Conservation (phyloP, 2,113 vertebrate species). For the Sus scrofa region DNA sequence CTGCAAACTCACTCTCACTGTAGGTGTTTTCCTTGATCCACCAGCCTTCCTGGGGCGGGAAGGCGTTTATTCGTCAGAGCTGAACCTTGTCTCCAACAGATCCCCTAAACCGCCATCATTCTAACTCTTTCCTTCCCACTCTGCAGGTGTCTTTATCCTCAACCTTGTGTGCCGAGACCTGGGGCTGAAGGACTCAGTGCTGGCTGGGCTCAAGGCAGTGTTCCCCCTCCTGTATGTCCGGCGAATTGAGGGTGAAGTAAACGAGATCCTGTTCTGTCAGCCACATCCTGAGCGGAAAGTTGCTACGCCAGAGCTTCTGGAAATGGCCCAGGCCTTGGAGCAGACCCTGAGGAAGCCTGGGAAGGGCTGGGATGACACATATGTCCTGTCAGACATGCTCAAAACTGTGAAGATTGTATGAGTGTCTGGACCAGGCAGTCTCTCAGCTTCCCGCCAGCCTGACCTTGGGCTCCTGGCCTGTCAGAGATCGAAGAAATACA, state of each 20-base stretch:
- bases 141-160: slow-evolving; percentile 94
- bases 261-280: slow-evolving; percentile 93
- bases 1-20: neutral
- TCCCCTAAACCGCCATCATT: neutral
- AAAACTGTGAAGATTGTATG: slow-evolving; percentile 91
- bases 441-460: neutral
- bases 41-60: neutral
- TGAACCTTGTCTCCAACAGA: neutral
- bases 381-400: slow-evolving; percentile 91
- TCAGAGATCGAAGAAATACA: neutral
- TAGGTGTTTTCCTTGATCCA: neutral
- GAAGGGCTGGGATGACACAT: slow-evolving; percentile 86
- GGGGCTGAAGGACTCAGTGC: slow-evolving; percentile 89
- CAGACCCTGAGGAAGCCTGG: slow-evolving; percentile 85
- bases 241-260: slow-evolving; percentile 94
- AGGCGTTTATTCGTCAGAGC: neutral
- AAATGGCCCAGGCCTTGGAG: slow-evolving; percentile 90
- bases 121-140: neutral
- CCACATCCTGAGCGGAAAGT: neutral
- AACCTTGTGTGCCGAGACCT: slow-evolving; percentile 96
- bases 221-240: slow-evolving; percentile 92
- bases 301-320: slow-evolving; percentile 82
- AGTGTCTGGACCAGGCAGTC: neutral
- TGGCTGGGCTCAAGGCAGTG: slow-evolving; percentile 87
- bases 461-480: neutral